Evolutionary conservation across 2,888 invertebrate species (phyloP).

Genomic region (Sinelater perroti): DNA sequence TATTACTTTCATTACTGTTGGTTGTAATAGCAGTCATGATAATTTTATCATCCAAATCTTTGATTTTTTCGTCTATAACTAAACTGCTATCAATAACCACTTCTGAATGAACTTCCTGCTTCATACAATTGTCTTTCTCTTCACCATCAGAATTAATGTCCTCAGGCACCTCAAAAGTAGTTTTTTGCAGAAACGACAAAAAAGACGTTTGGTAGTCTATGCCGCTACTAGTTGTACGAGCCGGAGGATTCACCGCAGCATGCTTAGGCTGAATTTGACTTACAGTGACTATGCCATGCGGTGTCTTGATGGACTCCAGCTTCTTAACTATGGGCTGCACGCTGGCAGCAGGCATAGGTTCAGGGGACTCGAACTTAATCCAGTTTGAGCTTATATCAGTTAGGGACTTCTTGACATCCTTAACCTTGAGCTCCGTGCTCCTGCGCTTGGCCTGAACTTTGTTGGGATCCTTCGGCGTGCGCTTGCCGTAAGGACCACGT

Average conservation of each 20-base stretch:
- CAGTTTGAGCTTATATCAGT: constrained; percentile 21
- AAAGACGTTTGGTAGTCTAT: constrained; percentile 26
- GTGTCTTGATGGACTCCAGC: constrained; percentile 6
- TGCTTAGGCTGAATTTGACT: constrained; percentile 5
- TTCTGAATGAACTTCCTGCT: too few species aligned
- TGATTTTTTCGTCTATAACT: too few species aligned
- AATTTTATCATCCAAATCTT: too few species aligned
- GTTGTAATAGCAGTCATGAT: too few species aligned
- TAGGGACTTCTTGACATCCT: background rate
- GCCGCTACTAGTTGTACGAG: background rate
- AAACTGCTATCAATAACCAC: too few species aligned
- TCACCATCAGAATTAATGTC: background rate
- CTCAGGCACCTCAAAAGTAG: background rate
- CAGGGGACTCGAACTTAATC: constrained; percentile 23
- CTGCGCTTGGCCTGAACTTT: constrained; percentile 13
- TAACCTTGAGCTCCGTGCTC: constrained; percentile 3
- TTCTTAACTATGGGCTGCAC: background rate
- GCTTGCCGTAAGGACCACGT: constrained; percentile 31
- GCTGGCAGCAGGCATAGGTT: background rate
- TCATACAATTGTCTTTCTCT: background rate
- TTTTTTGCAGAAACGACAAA: constrained; percentile 23
- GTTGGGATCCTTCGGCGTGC: constrained; percentile 22
- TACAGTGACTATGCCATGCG: constrained; percentile 10
- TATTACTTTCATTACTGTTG: too few species aligned
- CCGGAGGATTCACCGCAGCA: too few species aligned